phyloP scores from a whole-genome alignment of 2,888 invertebrate genomes.

The Drosophila kanekoi region DNA sequence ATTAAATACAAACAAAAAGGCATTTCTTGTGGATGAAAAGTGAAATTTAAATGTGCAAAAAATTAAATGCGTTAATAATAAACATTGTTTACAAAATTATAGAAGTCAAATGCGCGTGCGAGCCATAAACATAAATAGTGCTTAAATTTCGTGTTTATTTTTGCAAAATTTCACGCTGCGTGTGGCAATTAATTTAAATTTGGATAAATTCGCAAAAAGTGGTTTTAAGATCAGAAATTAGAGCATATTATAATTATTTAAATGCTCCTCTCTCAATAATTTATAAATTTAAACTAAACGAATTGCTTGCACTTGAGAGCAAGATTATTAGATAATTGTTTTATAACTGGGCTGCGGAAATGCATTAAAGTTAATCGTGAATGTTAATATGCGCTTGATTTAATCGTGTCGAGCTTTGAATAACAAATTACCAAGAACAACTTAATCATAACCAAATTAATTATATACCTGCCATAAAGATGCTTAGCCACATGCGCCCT shows the following conservation, averaged over 20 bases:
- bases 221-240: background rate
- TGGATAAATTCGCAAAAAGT: background rate
- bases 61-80: slow-evolving; percentile 3
- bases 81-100: slow-evolving; percentile 16
- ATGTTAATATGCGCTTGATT: background rate
- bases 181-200: background rate
- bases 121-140: slow-evolving; percentile 11
- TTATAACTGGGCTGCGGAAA: background rate
- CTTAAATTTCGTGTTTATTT: slow-evolving; percentile 10
- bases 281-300: too few relatives aligned
- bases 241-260: too few relatives aligned
- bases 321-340: slow-evolving; percentile 4
- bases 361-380: slow-evolving; percentile 26
- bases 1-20: slow-evolving; percentile 12
- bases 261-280: too few relatives aligned
- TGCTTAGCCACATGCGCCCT: background rate
- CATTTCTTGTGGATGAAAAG: slow-evolving; percentile 15
- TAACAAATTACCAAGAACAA: slow-evolving; percentile 25
- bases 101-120: slow-evolving; percentile 15
- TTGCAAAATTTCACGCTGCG: background rate
- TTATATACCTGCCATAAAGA: slow-evolving; percentile 16
- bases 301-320: too few relatives aligned
- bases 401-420: slow-evolving; percentile 47
- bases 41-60: slow-evolving; percentile 25
- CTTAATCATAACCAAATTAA: slow-evolving; percentile 26